phyloP scores from a whole-genome alignment of 2,113 vertebrate species.

The Calypte anna region DNA sequence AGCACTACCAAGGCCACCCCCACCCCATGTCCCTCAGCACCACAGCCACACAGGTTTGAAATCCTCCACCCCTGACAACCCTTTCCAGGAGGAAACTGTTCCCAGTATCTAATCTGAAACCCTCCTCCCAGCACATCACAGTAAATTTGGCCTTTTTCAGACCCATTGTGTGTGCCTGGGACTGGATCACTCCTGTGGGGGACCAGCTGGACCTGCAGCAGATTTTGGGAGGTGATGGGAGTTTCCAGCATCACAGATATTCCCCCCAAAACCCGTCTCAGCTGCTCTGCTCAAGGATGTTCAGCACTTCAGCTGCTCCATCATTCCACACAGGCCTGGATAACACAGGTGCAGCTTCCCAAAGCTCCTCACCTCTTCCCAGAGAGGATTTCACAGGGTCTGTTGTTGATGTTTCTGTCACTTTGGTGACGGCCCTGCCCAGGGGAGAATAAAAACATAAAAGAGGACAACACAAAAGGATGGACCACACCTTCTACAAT shows the following conservation, averaged over 20 bases:
- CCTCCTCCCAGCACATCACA: not conserved
- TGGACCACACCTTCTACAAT: not conserved
- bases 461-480: not conserved
- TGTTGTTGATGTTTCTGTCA: constrained; percentile 86
- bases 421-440: constrained; percentile 84
- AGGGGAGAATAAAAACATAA: not conserved
- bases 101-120: not conserved
- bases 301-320: not conserved
- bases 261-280: not conserved
- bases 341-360: fast-evolving
- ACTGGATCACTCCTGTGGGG: fast-evolving
- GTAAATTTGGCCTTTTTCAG: fast-evolving
- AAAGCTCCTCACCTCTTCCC: constrained; percentile 81
- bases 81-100: no score
- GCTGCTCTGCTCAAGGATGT: not conserved
- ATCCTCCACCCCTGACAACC: no score
- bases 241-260: not conserved
- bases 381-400: constrained; percentile 85
- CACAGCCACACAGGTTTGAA: no score
- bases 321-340: fast-evolving
- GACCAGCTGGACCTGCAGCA: not conserved
- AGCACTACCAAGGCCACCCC: no score
- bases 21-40: no score
- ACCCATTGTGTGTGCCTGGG: not conserved
- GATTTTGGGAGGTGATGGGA: not conserved